Evolutionary conservation across 2,113 vertebrate genomes (phyloP).

Genomic region (Myotis yumanensis): DNA sequence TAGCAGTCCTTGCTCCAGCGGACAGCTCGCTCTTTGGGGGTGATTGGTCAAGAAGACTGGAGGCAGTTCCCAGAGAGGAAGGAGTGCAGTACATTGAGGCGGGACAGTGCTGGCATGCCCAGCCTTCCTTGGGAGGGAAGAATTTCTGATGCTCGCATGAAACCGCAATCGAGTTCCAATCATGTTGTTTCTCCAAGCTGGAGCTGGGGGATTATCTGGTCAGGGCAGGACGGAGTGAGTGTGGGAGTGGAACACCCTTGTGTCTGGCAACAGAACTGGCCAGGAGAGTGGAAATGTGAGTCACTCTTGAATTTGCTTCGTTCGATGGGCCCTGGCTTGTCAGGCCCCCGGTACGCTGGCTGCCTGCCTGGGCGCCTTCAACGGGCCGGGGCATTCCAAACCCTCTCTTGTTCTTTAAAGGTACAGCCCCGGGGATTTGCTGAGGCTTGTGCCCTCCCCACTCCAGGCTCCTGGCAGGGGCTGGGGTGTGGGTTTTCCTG

Average conservation of each 20-base stretch:
- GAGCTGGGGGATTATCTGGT: not conserved
- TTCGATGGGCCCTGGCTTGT: slow-evolving; percentile 55
- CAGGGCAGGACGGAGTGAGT: rapidly evolving
- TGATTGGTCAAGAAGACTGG: not conserved
- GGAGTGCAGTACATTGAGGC: rapidly evolving
- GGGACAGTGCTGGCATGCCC: rapidly evolving
- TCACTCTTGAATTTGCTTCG: slow-evolving; percentile 9
- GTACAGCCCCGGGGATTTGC: not conserved
- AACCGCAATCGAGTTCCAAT: not conserved
- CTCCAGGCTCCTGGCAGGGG: not conserved
- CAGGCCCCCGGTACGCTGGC: slow-evolving; percentile 24
- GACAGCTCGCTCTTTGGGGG: not conserved
- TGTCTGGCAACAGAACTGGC: not conserved
- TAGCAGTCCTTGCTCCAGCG: not conserved
- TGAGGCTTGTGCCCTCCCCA: not conserved
- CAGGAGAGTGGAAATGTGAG: not conserved
- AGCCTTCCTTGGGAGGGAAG: not conserved
- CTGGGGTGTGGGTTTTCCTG: not conserved
- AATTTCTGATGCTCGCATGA: not conserved
- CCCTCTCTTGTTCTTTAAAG: not conserved
- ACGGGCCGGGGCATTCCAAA: not conserved
- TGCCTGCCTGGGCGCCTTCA: not conserved
- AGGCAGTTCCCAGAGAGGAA: not conserved
- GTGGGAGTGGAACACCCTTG: not conserved
- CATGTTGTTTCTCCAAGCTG: not conserved